Base-by-base conservation (phyloP, 2,888 invertebrate species). In the Muschampia plurimacula region DNA sequence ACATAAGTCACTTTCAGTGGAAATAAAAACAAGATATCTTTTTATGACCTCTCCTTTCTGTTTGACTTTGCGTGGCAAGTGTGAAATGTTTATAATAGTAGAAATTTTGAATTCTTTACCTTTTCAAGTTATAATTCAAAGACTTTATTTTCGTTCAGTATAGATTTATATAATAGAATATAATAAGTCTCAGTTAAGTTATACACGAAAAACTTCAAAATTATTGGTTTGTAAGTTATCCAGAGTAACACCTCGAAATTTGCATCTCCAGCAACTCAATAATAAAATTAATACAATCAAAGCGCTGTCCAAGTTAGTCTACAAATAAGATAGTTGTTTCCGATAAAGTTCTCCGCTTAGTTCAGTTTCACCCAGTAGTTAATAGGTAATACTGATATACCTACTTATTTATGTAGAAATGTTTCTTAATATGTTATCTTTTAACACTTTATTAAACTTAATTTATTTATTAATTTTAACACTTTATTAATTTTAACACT, bases 1-100 rank as follows among this genome's bases (percentile, higher is more conserved):
- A 60, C 60, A 60, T 55, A 63, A 67, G 67, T 72, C 52, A 67
- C 55, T 67, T 60, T 52, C 28, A 71, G 49, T 52, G 9, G 52
- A 52, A 67, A 65, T 59, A 71, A 65, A 71, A 22, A 22, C 22
- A 22, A 22, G 22, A 22, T 22, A 22, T 22, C 15, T 64, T 57
- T 70, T 64, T 57, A 70, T 12, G 70, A 65, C 39, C 10, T 13
- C 69, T 63, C 49, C 10, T 28, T 10, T 60, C 39, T 22, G 28
- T 49, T 44, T 15, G 32, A 68, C 15, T 49, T 68, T 55, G 36
- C 8, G 13, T 66, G 46, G 13, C 12, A 13, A 46, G 1, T 13
- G 13, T 46, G 46, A 46, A 13, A 46, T 46, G 49, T 49, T 49
- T n/a, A n/a, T n/a, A 49, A 12, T 49, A 4, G n/a, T 10, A 12